phyloP scores from a whole-genome alignment of 2,797 vertebrate species.

The Ctenosaura bakeri region DNA sequence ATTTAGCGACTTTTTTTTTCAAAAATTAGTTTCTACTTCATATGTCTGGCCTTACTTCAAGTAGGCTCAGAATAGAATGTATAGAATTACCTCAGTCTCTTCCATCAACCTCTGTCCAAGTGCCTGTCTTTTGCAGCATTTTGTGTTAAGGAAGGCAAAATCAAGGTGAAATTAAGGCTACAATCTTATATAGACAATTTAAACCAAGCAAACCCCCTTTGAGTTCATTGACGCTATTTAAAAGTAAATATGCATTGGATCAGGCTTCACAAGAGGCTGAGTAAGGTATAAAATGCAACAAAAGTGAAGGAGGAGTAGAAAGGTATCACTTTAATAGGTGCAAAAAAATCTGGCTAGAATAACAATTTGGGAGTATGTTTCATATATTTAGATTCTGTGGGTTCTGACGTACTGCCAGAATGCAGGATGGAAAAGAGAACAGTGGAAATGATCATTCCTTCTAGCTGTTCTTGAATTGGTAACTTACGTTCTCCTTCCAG shows the following conservation, averaged over 20 bases:
- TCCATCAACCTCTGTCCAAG: not conserved
- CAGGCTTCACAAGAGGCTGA: not conserved
- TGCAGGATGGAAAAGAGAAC: not conserved
- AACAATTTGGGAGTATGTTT: not conserved
- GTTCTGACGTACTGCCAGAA: not conserved
- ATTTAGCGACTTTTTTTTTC: not conserved
- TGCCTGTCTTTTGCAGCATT: not conserved
- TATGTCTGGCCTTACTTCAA: not conserved
- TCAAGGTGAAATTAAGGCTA: not conserved
- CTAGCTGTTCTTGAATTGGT: too few relatives aligned
- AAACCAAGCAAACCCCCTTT: not conserved
- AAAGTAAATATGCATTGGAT: not conserved
- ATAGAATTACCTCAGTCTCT: not conserved
- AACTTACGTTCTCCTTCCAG: not conserved
- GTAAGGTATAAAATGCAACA: not conserved
- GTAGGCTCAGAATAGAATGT: not conserved
- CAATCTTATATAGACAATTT: not conserved
- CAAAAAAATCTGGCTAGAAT: too few relatives aligned
- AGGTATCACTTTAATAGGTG: not conserved
- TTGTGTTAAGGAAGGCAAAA: not conserved
- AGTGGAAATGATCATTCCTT: not conserved
- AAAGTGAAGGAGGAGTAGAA: not conserved
- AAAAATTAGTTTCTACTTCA: not conserved
- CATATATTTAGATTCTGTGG: not conserved
- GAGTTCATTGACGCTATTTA: not conserved